These are phyloP conservation scores for Cryptus armator DNA, from an alignment of 2,888 invertebrate species.

Conservation along the genomic window DNA sequence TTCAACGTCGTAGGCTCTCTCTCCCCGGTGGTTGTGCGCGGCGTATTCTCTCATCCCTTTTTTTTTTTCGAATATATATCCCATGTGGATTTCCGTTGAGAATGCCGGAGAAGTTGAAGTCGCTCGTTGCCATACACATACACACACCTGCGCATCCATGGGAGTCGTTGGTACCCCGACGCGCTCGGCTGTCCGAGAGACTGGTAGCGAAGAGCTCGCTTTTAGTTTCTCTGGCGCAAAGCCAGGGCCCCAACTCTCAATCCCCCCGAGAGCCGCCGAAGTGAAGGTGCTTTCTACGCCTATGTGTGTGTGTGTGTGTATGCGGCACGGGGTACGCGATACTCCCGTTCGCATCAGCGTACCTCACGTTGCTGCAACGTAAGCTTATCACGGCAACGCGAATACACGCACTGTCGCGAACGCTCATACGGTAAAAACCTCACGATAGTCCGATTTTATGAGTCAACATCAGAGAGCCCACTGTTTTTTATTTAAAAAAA, in stretches of 20 bases:
- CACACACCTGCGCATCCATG: slow-evolving; percentile 10
- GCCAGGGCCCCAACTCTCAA: slow-evolving; percentile 56
- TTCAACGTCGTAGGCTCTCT: slow-evolving; percentile 2
- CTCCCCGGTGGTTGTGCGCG: slow-evolving; percentile 4
- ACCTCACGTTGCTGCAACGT: neutral
- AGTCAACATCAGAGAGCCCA: too few relatives aligned
- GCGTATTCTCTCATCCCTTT: slow-evolving; percentile 37
- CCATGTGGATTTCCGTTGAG: slow-evolving; percentile 60
- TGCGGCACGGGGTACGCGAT: slow-evolving; percentile 8
- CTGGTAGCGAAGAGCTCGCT: slow-evolving; percentile 51
- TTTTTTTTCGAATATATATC: slow-evolving; percentile 43
- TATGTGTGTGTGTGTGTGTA: slow-evolving; percentile 8
- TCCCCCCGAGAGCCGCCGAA: slow-evolving; percentile 51
- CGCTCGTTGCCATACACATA: slow-evolving; percentile 17
- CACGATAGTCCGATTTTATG: too few relatives aligned
- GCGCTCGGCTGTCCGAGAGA: slow-evolving; percentile 52
- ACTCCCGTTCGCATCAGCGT: slow-evolving; percentile 8
- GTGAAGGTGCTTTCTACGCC: slow-evolving; percentile 44
- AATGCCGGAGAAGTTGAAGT: slow-evolving; percentile 37
- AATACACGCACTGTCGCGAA: neutral
- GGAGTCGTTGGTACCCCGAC: slow-evolving; percentile 38
- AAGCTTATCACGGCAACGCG: neutral
- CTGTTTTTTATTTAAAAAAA: too few relatives aligned
- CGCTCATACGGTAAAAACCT: neutral
- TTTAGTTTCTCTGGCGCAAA: slow-evolving; percentile 64